These are phyloP conservation scores for Spongilla lacustris DNA, from an alignment of 37 sponge, comb jelly and placozoan species.

Conservation along the genomic window DNA sequence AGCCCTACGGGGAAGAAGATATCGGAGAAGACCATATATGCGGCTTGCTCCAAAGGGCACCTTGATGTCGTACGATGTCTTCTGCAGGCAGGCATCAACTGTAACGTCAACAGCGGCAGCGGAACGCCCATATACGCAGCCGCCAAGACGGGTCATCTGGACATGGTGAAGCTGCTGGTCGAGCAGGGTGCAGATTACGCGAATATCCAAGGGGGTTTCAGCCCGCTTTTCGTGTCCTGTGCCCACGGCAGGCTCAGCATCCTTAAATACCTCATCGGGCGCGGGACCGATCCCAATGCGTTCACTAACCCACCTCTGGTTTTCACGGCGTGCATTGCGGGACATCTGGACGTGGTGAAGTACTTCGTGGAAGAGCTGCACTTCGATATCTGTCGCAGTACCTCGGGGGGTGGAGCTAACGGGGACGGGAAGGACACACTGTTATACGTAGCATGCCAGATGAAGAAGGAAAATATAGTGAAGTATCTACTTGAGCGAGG, in stretches of 20 bases:
- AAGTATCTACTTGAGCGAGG: slow-evolving; percentile 59
- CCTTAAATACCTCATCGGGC: slow-evolving; percentile 66
- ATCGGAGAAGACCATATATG: slow-evolving; percentile 77
- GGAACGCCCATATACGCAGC: slow-evolving; percentile 84
- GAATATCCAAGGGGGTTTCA: slow-evolving; percentile 58
- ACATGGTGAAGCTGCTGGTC: slow-evolving; percentile 62
- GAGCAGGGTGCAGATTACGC: slow-evolving; percentile 64
- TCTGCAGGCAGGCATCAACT: slow-evolving; percentile 46
- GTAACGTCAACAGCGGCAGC: slow-evolving; percentile 29
- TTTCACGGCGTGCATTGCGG: slow-evolving; percentile 74
- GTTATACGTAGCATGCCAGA: slow-evolving; percentile 53
- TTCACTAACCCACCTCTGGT: slow-evolving; percentile 68
- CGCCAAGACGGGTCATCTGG: slow-evolving; percentile 65
- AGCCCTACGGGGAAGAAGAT: slow-evolving; percentile 51
- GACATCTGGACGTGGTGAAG: slow-evolving; percentile 62
- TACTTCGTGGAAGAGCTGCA: slow-evolving; percentile 72
- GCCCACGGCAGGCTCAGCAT: slow-evolving; percentile 65
- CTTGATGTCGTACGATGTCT: slow-evolving; percentile 43
- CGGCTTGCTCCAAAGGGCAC: slow-evolving; percentile 60
- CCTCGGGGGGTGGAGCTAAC: slow-evolving; percentile 25
- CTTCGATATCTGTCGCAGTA: slow-evolving; percentile 46
- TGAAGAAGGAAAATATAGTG: slow-evolving; percentile 52
- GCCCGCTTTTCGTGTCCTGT: slow-evolving; percentile 73
- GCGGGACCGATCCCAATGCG: slow-evolving; percentile 53
- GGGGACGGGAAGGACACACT: slow-evolving; percentile 71